phyloP scores from a whole-genome alignment of 1,140 invertebrate species.

The Luehdorfia chinensis region DNA sequence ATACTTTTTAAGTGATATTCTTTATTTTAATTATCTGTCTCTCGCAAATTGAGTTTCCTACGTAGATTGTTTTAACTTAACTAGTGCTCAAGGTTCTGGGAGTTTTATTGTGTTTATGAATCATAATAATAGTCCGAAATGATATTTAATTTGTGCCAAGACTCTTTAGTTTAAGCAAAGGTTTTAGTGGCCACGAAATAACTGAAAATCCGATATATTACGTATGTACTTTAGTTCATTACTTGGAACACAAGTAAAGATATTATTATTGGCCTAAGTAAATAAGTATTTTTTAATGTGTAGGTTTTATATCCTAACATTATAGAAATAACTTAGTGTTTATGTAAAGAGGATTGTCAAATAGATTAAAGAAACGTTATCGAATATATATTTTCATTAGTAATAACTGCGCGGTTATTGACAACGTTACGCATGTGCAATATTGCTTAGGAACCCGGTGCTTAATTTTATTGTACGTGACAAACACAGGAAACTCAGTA shows the following conservation, averaged over 20 bases:
- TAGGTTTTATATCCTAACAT: slow-evolving; percentile 63
- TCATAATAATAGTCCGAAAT: slow-evolving; percentile 20
- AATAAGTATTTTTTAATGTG: slow-evolving; percentile 62
- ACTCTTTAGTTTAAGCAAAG: slow-evolving; percentile 59
- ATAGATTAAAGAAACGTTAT: slow-evolving; percentile 8
- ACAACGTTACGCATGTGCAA: slow-evolving; percentile 31
- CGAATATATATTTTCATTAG: slow-evolving; percentile 28
- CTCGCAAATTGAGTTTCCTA: slow-evolving; percentile 25
- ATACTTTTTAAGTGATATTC: slow-evolving; percentile 21
- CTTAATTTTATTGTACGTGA: too few relatives aligned
- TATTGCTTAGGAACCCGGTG: slow-evolving; percentile 45
- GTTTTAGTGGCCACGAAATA: slow-evolving; percentile 44
- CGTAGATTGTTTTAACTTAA: slow-evolving; percentile 12
- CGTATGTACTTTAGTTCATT: slow-evolving; percentile 34
- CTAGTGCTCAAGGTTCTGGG: slow-evolving; percentile 26
- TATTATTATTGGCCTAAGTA: slow-evolving; percentile 65
- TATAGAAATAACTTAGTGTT: slow-evolving; percentile 35
- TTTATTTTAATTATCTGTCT: slow-evolving; percentile 21
- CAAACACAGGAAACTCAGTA: slow-evolving; percentile 21
- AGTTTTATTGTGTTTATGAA: slow-evolving; percentile 12
- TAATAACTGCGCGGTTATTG: slow-evolving; percentile 24
- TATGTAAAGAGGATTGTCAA: slow-evolving; percentile 5
- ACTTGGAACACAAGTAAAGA: slow-evolving; percentile 37
- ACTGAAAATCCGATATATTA: slow-evolving; percentile 27
- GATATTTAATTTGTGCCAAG: slow-evolving; percentile 70